Evolutionary conservation across 1,140 invertebrate species (phyloP).

Genomic region (Drosophila malerkotliana): DNA sequence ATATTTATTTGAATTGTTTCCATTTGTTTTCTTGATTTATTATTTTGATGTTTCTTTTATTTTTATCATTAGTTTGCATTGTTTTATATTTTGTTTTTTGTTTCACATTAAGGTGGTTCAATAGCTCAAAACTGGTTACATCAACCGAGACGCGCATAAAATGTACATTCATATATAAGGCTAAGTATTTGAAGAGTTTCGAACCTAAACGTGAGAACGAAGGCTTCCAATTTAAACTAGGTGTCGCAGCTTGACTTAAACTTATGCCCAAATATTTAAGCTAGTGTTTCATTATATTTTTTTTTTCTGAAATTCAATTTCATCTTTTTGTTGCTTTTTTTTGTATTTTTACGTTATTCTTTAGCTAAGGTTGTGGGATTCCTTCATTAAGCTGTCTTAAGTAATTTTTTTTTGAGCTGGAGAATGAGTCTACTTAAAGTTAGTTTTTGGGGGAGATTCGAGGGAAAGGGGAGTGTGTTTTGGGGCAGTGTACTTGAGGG

Average conservation of each 20-base stretch:
- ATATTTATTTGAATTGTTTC: conserved; percentile 73
- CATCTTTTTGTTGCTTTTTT: conserved; percentile 41
- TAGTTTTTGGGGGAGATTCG: conserved; percentile 32
- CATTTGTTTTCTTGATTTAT: conserved; percentile 46
- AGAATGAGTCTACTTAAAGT: conserved; percentile 74
- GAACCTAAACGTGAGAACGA: conserved; percentile 42
- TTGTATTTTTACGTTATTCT: conserved; percentile 23
- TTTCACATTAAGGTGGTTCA: conserved; percentile 80
- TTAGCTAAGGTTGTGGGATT: conserved; percentile 53
- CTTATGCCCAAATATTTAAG: conserved; percentile 72
- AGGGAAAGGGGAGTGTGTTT: neutral
- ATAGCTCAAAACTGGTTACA: conserved; percentile 73
- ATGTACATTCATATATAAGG: conserved; percentile 65
- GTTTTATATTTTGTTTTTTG: conserved; percentile 40
- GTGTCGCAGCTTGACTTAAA: conserved; percentile 44
- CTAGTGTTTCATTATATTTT: conserved; percentile 36
- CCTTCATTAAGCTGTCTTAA: conserved; percentile 57
- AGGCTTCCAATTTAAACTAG: conserved; percentile 60
- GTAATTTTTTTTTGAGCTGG: conserved; percentile 57
- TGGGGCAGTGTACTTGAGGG: conserved; percentile 11
- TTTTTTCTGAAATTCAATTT: conserved; percentile 72
- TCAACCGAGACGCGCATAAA: conserved; percentile 69
- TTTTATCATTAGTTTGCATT: conserved; percentile 28
- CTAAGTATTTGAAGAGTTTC: conserved; percentile 52
- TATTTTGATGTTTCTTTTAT: conserved; percentile 45